Percentiles rank a stretch among this genome's conserved stretches.
Evolutionary conservation across 64 coral and sea anemone genomes (phyloP).

Genomic region (Pocillopora damicornis): DNA sequence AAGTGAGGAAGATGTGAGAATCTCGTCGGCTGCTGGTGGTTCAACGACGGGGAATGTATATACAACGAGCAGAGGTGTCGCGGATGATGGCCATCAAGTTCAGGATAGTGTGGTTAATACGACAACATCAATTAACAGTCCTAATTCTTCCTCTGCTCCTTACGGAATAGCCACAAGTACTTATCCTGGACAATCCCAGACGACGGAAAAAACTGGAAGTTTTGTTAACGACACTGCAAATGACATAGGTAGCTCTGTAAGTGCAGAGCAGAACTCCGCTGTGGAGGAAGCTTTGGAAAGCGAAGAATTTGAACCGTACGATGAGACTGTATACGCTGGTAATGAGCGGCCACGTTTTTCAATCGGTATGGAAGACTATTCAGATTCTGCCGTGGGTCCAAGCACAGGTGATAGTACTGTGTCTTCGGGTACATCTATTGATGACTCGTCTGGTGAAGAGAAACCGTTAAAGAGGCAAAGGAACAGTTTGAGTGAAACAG

Average conservation of each 20-base stretch:
- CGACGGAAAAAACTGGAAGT: not conserved
- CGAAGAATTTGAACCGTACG: not conserved
- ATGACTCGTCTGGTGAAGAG: slow-evolving; percentile 21
- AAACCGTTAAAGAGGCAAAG: not conserved
- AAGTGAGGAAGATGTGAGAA: not conserved
- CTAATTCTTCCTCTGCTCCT: not conserved
- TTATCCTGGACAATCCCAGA: not conserved
- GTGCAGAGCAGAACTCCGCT: not conserved
- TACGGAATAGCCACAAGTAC: not conserved
- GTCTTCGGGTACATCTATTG: slow-evolving; percentile 17
- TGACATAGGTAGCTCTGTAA: not conserved
- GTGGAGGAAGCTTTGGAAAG: slow-evolving; percentile 1
- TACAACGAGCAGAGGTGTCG: not conserved
- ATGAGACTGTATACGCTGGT: slow-evolving; percentile 12
- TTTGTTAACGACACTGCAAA: not conserved
- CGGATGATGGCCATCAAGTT: not conserved
- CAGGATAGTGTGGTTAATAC: not conserved
- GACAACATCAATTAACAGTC: not conserved
- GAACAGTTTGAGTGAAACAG: slow-evolving; percentile 18
- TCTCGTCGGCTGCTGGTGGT: not conserved
- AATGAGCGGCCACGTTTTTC: slow-evolving; percentile 54
- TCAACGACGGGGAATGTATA: not conserved
- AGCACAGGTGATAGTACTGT: slow-evolving; percentile 11
- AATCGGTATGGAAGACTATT: slow-evolving; percentile 52
- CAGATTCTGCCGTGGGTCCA: slow-evolving; percentile 13